Evolutionary conservation across 2,888 invertebrate genomes (phyloP), one percentile per base, ranked within the genome.

Genomic region (Adelphocoris suturalis): DNA sequence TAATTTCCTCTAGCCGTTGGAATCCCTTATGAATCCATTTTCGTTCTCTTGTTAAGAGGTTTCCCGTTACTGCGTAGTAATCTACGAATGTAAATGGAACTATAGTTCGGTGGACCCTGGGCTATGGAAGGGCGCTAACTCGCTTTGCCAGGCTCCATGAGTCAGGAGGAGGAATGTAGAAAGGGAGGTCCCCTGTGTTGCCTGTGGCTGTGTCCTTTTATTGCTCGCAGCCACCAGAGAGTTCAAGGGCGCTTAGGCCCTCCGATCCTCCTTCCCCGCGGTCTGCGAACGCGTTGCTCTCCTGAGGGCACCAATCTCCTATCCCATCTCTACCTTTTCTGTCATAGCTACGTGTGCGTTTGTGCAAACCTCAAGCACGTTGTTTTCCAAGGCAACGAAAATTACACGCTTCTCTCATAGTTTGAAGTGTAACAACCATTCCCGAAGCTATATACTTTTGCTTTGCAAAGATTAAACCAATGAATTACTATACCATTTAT

Each of bases 151-250:
- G 78, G n/a, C 78, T 19, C 47, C 78, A 78, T 78, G 78, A 78
- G 78, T 46, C 78, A 46, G 78, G 47, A 47, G 78, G 78, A 78
- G 78, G 78, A 78, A 78, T 78, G 78, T 78, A 78, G 78, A 78
- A 78, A 78, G 78, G 78, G 78, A 78, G 78, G 78, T 78, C 78
- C 78, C 19, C 47, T 78, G 76, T 76, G 76, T 78, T 78, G 78
- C 78, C 78, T 78, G n/a, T 78, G 78, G 78, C 78, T 78, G 46
- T 78, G 78, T 78, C 78, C 78, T 78, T 78, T 78, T 78, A 78
- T 78, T 78, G 78, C 78, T 78, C 46, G 78, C 78, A 78, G 78
- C 78, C 78, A 78, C 78, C 78, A 46, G 46, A 37, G 76, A 78
- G 78, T 78, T 78, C 78, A 78, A 78, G 78, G 78, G 78, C 78